phyloP scores from a whole-genome alignment of 1,140 invertebrate species.

The Copidosoma floridanum region DNA sequence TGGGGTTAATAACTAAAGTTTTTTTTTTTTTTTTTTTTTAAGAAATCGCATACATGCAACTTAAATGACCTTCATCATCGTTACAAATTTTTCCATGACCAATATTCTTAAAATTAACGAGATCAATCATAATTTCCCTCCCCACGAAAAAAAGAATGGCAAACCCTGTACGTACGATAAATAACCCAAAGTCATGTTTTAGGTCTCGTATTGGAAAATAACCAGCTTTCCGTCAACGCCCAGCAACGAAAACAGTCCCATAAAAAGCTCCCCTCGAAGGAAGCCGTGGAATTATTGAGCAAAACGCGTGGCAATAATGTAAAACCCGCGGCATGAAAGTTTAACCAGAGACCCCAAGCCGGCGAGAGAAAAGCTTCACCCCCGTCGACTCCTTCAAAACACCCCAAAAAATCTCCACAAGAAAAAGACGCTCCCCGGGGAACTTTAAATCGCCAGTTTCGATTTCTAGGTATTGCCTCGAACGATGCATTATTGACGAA shows the following conservation, averaged over 20 bases:
- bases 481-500: neutral
- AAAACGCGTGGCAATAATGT: constrained; percentile 5
- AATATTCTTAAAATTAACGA: too few species aligned
- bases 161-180: too few species aligned
- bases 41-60: too few species aligned
- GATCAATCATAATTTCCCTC: too few species aligned
- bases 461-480: constrained; percentile 11
- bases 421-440: constrained; percentile 3
- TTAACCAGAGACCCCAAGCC: neutral
- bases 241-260: too few species aligned
- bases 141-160: too few species aligned
- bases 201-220: neutral
- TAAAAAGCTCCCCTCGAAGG: neutral
- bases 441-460: constrained; percentile 15
- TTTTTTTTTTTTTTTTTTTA: too few species aligned
- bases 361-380: neutral
- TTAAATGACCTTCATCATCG: too few species aligned
- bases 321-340: neutral
- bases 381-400: neutral
- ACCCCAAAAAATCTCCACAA: neutral
- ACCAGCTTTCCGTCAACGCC: too few species aligned
- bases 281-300: neutral
- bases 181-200: too few species aligned
- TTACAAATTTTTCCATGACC: too few species aligned
- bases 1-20: too few species aligned